Evolutionary conservation across 2,113 vertebrate species (phyloP), one percentile per base, ranked within the genome.

Genomic region (Corythoichthys haematopterus): DNA sequence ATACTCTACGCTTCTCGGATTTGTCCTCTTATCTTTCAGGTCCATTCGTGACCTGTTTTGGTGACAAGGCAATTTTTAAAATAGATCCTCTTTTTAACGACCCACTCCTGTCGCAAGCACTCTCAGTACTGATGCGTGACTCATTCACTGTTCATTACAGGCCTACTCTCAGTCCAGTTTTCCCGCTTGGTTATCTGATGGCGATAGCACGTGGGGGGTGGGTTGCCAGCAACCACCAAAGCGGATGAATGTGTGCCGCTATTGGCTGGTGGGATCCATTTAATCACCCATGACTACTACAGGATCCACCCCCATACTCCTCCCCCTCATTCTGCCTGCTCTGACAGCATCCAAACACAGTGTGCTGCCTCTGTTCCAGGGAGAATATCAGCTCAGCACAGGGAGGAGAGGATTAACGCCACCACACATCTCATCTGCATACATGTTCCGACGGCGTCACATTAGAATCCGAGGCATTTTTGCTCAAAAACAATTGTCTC

Each of bases 261-360:
- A 95, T 96, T 96, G 96, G 96, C 83, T 92, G 75, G 74, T 87
- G 91, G 82, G 81, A 85, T 92, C 91, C 90, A 85, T 94, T 90
- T 90, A 87, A 92, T 91, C 81, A 83, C 79, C 88, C 80, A 82
- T 83, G 86, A 75, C 88, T 86, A 85, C 83, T 85, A 84, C 43
- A n/a, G 83, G 82, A 84, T 87, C 88, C 85, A 78, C 90, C 88
- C 84, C 86, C 78, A 70, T 70, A 66, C 88, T 84, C 88, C 86
- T 75, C 84, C 82, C 87, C 80, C 88, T 87, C 82, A 40, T 76
- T 89, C 88, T 82, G 79, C 77, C 80, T 74, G 84, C 87, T 82
- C 88, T 83, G 80, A 80, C 81, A 90, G 88, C 87, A 88, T 90
- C 87, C 91, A 84, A 83, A 81, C 90, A 88, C 82, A 89, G 88